Evolutionary conservation across 2,113 vertebrate genomes (phyloP).

Genomic region (Toxotes chatareus): DNA sequence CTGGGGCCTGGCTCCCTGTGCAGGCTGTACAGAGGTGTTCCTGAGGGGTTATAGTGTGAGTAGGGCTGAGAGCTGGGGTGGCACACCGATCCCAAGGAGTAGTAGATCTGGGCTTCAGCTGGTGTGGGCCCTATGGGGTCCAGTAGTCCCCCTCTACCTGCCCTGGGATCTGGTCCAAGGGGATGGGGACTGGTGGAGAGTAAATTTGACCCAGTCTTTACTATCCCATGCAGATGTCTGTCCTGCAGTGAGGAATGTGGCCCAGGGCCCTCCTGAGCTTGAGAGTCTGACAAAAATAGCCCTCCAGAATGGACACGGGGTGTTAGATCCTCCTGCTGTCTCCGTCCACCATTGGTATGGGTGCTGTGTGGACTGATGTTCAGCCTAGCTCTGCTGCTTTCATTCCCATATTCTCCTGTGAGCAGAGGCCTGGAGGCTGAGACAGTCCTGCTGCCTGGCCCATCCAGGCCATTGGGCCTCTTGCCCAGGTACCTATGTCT

Average conservation of each 20-base stretch:
- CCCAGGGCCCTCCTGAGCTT: slow-evolving; percentile 75
- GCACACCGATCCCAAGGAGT: slow-evolving; percentile 79
- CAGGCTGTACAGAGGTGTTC: slow-evolving; percentile 74
- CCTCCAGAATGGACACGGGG: slow-evolving; percentile 62
- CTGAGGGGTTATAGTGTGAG: slow-evolving; percentile 76
- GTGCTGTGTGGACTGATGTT: slow-evolving; percentile 71
- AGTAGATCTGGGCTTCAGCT: slow-evolving; percentile 83
- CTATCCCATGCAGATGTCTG: slow-evolving; percentile 68
- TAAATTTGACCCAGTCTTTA: slow-evolving; percentile 71
- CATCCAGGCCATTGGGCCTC: slow-evolving; percentile 82
- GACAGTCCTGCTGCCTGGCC: slow-evolving; percentile 78
- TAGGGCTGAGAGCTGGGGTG: slow-evolving; percentile 71
- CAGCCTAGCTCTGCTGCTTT: slow-evolving; percentile 67
- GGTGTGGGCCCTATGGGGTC: slow-evolving; percentile 70
- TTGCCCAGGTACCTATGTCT: slow-evolving; percentile 78
- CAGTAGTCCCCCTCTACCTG: slow-evolving; percentile 69
- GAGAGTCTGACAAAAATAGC: slow-evolving; percentile 70
- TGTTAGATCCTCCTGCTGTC: slow-evolving; percentile 76
- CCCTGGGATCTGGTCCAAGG: slow-evolving; percentile 73
- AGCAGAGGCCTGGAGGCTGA: slow-evolving; percentile 70
- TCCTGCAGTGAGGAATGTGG: slow-evolving; percentile 83
- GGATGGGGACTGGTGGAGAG: slow-evolving; percentile 69
- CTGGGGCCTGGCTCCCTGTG: slow-evolving; percentile 74
- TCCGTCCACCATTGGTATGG: slow-evolving; percentile 79
- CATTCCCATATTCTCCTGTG: slow-evolving; percentile 71